Evolutionary conservation across 2,113 vertebrate species (phyloP).

Genomic region (Malurus cyaneus): DNA sequence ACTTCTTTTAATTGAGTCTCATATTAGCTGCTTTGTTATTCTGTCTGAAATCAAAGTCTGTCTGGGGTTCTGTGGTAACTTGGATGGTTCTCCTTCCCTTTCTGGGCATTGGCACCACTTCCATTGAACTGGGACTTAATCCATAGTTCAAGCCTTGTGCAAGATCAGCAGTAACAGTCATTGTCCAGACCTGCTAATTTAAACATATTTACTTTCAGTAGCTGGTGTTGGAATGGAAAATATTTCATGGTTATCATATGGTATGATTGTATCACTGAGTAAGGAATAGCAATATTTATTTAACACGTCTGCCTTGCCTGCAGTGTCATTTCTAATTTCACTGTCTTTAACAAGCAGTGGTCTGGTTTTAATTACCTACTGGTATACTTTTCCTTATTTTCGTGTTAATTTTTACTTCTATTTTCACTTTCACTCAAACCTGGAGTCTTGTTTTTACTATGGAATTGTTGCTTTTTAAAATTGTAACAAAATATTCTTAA

Average conservation of each 20-base stretch:
- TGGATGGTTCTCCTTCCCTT: not conserved
- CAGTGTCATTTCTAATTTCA: not conserved
- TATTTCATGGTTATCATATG: constrained; percentile 5
- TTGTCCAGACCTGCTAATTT: constrained; percentile 42
- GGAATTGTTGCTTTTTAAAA: not conserved
- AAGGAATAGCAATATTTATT: constrained; percentile 18
- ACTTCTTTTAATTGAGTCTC: not conserved
- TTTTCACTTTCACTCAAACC: not conserved
- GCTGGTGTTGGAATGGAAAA: constrained; percentile 19
- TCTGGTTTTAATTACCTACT: not conserved
- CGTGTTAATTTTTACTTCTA: not conserved
- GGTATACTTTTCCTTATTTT: not conserved
- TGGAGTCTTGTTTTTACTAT: not conserved
- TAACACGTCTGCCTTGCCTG: not conserved
- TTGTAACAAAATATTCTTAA: not conserved
- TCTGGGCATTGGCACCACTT: constrained; percentile 11
- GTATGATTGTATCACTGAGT: not conserved
- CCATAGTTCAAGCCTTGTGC: not conserved
- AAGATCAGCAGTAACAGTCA: constrained; percentile 2
- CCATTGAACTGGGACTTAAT: not conserved
- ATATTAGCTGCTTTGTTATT: constrained; percentile 5
- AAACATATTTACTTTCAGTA: constrained; percentile 26
- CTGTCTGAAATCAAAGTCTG: constrained; percentile 22
- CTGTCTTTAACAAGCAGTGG: not conserved
- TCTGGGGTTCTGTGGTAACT: constrained; percentile 16